Evolutionary conservation across 2,888 invertebrate genomes (phyloP), one percentile per base, ranked within the genome.

Genomic region (Diogma glabrata): DNA sequence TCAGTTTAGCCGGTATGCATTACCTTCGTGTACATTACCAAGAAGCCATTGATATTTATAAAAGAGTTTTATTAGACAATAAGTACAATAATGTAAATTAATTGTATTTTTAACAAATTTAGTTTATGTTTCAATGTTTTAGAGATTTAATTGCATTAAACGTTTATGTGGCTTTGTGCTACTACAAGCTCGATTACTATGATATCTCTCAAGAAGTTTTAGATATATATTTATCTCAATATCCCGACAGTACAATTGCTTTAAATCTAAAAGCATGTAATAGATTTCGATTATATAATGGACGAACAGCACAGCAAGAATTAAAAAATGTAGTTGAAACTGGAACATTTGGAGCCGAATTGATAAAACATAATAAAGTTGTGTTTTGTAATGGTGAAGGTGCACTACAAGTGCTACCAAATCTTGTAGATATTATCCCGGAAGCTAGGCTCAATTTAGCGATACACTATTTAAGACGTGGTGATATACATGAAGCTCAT

Each of bases 131-230:
- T 49, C 51, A 14, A 20, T 53, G 52, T 73, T 73, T 23, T 69
- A 92, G 93, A 59, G 87, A 89, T 50, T 91, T 83, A 68, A 74
- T 95, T 65, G 97, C 97, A 1, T 70, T 99, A 53, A 96, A 99
- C 70, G 93, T 97, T 4, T 97, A 99, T 67, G 87, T 97, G 52
- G 97, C 96, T 0, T 72, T 97, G 14, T 99, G 97, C 65, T 97
- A 97, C 71, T 99, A 97, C 72, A 97, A 99, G 68, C 72, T 97
- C 61, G 97, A 97, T 70, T 97, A 95, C 67, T 97, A 94, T 65
- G 97, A 97, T 69, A 94, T 95, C 46, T 94, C 96, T 0, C 94
- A 96, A 70, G 96, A 96, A 71, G 92, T 95, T n/a, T 74, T 96
- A 12, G 87, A 89, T 19, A 83, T 92, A 19, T 99, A 99, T 68